Base-by-base conservation (phyloP, 2,113 vertebrate species). In the Trogon melanurus region DNA sequence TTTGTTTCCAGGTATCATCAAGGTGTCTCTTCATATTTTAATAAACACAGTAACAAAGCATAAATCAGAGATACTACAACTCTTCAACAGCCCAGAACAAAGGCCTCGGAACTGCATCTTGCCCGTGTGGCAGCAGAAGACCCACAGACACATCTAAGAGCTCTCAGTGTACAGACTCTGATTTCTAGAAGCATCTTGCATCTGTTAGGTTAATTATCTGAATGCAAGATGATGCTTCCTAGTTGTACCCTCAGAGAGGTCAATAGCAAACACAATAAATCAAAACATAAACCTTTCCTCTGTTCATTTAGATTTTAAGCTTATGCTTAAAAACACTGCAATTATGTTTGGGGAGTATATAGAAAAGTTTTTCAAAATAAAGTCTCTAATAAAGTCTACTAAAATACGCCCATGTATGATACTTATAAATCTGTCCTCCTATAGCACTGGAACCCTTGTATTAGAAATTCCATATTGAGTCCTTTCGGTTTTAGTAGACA, bases 391-490 rank as follows among this genome's bases (percentile, higher is more conserved):
- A 8, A n/a, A 75, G 11, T 10, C 16, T 44, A 22, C 1, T 21
- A 17, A 62, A 54, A 6, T 1, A 6, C 26, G 3, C 2, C 4
- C 16, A 15, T 5, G 1, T 10, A 8, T 3, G 6, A 61, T 8
- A 27, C 2, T 9, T 26, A 4, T 0, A 61, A 34, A 29, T 11
- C 5, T 6, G 1, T 21, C 21, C 15, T 66, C 29, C 19, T 60
- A 10, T 1, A 79, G 10, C 15, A 87, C 5, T 15, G 56, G 4
- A 74, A 53, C 20, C 25, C 18, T 1, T 44, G 16, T 29, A 23
- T 6, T 20, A 29, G 2, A 38, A 2, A 48, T 10, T 1, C 6
- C 10, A 16, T 4, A 57, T 4, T 15, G 0, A 16, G 6, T 4
- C 5, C 29, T 38, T 71, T 25, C 34, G 44, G 6, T 36, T 5